phyloP scores from a whole-genome alignment of 2,113 vertebrate species.

The Variabilichromis moorii region DNA sequence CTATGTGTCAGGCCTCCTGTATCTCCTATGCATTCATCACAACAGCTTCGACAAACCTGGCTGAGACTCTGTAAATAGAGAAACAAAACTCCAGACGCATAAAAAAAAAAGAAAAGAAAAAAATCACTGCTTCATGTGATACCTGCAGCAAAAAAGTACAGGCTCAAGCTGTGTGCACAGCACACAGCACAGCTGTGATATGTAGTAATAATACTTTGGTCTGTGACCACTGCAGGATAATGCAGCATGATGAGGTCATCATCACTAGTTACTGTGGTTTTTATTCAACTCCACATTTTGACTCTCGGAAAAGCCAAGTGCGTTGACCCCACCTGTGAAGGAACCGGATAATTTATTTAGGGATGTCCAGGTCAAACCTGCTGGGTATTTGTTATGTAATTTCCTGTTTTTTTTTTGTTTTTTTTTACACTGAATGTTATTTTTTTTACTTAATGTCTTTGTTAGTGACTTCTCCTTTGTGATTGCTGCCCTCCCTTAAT shows the following conservation, averaged over 20 bases:
- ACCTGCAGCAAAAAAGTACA: background rate
- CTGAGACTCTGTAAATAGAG: background rate
- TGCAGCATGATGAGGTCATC: constrained; percentile 2
- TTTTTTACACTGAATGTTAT: background rate
- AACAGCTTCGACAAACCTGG: background rate
- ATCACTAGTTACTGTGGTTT: background rate
- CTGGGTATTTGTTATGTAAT: background rate
- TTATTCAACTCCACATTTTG: background rate
- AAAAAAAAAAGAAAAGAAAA: background rate
- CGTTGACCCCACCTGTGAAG: background rate
- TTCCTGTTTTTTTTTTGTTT: background rate
- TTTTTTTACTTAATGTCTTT: background rate
- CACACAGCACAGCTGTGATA: background rate
- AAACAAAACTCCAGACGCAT: constrained; percentile 25
- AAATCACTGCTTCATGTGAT: background rate
- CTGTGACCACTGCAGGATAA: background rate
- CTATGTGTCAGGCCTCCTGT: background rate
- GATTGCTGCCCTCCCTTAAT: background rate
- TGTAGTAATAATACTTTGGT: background rate
- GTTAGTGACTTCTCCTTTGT: background rate
- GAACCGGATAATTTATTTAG: background rate
- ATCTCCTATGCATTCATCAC: constrained; percentile 11
- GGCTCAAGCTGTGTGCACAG: background rate
- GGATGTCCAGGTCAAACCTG: background rate
- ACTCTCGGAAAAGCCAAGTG: background rate